Evolutionary conservation across 2,888 invertebrate species (phyloP).

Genomic region (Acrobasis suavella): DNA sequence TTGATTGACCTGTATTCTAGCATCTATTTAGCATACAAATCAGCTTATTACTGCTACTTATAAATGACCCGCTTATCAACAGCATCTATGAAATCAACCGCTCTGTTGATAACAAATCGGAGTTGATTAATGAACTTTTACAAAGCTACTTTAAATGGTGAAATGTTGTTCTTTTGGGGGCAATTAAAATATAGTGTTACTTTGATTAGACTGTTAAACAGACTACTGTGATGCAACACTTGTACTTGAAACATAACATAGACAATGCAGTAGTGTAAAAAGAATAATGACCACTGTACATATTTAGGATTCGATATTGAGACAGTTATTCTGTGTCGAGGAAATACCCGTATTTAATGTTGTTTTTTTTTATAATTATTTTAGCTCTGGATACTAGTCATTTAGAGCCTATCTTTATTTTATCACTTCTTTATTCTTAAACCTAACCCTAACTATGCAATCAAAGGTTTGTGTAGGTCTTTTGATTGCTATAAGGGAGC

Average conservation of each 20-base stretch:
- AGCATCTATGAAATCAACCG: constrained; percentile 16
- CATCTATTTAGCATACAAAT: constrained; percentile 50
- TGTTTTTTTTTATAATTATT: no score
- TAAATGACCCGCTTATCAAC: constrained; percentile 23
- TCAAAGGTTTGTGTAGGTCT: no score
- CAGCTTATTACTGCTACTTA: constrained; percentile 25
- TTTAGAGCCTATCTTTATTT: no score
- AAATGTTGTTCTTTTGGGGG: constrained; percentile 9
- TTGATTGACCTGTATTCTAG: constrained; percentile 9
- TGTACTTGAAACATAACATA: background rate
- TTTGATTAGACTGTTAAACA: constrained; percentile 11
- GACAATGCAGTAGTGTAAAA: no score
- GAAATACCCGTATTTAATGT: no score
- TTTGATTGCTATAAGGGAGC: no score
- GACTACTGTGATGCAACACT: background rate
- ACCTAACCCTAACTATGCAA: no score
- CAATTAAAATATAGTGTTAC: constrained; percentile 12
- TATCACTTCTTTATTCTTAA: no score
- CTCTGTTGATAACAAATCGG: constrained; percentile 15
- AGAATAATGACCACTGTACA: no score
- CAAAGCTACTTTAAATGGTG: constrained; percentile 1
- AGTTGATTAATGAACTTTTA: constrained; percentile 20
- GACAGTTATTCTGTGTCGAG: no score
- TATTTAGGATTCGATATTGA: no score
- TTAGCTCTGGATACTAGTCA: no score